Evolutionary conservation across 2,888 invertebrate genomes (phyloP).

Genomic region (Xylocampa areola): DNA sequence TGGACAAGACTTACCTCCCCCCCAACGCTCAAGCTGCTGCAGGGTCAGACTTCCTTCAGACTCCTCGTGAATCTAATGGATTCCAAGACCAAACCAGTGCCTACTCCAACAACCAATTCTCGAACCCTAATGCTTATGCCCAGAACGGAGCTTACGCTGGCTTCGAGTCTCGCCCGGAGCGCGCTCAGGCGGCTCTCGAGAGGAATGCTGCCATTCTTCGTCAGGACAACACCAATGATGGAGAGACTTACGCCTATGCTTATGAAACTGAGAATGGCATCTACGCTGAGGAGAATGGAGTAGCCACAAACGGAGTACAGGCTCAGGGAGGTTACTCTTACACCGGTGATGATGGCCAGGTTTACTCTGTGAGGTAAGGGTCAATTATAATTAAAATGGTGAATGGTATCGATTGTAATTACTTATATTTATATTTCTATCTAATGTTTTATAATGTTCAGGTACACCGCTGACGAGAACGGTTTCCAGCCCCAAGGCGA

Average conservation of each 20-base stretch:
- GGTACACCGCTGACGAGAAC: slow-evolving; percentile 85
- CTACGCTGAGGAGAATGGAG: slow-evolving; percentile 80
- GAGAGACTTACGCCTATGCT: slow-evolving; percentile 78
- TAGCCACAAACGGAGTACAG: slow-evolving; percentile 82
- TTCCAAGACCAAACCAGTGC: slow-evolving; percentile 43
- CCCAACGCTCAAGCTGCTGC: slow-evolving; percentile 68
- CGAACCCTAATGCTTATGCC: slow-evolving; percentile 41
- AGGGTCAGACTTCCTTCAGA: slow-evolving; percentile 56
- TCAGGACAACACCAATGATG: slow-evolving; percentile 79
- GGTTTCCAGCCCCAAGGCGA: slow-evolving; percentile 83
- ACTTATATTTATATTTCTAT: neutral
- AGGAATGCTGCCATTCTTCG: slow-evolving; percentile 83
- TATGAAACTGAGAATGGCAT: slow-evolving; percentile 86
- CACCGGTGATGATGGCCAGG: slow-evolving; percentile 83
- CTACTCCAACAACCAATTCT: slow-evolving; percentile 31
- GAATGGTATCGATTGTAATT: neutral
- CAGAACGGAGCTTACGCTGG: slow-evolving; percentile 57
- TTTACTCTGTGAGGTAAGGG: slow-evolving; percentile 80
- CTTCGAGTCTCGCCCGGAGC: slow-evolving; percentile 69
- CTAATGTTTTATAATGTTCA: slow-evolving; percentile 40
- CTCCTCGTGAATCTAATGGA: slow-evolving; percentile 49
- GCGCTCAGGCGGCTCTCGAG: slow-evolving; percentile 79
- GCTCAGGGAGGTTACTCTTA: slow-evolving; percentile 83
- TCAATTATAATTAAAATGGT: neutral
- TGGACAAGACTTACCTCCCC: slow-evolving; percentile 82